phyloP scores from a whole-genome alignment of 1,140 invertebrate genomes.

The Druon quercuslanigerum region DNA sequence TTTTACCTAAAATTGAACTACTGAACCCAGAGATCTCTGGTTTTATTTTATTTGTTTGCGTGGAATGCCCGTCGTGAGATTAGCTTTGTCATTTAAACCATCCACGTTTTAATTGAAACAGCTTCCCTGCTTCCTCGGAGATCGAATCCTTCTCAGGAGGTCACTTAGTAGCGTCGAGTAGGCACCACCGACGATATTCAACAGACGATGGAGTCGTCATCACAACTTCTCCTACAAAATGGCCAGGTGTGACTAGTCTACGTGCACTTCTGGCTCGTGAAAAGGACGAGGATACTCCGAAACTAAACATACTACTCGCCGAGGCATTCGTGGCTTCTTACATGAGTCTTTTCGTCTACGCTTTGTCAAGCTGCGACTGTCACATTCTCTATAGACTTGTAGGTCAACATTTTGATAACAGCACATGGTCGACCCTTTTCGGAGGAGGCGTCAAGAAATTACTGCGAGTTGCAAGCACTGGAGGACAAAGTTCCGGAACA shows the following conservation, averaged over 20 bases:
- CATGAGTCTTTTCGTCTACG: constrained; percentile 93
- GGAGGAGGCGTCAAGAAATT: constrained; percentile 96
- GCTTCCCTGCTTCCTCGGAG: constrained; percentile 74
- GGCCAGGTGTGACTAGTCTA: constrained; percentile 93
- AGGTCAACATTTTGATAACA: constrained; percentile 87
- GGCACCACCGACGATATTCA: constrained; percentile 78
- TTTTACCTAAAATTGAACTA: too few species aligned
- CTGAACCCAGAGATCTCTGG: too few species aligned
- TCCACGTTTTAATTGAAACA: constrained; percentile 42
- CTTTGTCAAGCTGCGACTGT: constrained; percentile 94
- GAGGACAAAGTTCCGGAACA: not conserved
- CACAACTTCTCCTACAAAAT: constrained; percentile 84
- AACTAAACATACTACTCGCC: constrained; percentile 92
- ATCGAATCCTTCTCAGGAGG: constrained; percentile 78
- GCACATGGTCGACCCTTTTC: constrained; percentile 91
- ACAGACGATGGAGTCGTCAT: constrained; percentile 82
- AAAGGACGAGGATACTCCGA: constrained; percentile 97
- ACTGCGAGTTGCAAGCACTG: constrained; percentile 84
- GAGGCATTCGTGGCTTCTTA: constrained; percentile 96
- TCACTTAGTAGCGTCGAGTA: constrained; percentile 71
- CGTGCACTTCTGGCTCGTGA: constrained; percentile 92
- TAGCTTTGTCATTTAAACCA: too few species aligned
- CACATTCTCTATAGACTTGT: constrained; percentile 93
- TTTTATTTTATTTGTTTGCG: too few species aligned
- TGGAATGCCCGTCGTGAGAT: too few species aligned